Evolutionary conservation across 2,888 invertebrate genomes (phyloP), one percentile per base, ranked within the genome.

Genomic region (Agonopterix arenella): DNA sequence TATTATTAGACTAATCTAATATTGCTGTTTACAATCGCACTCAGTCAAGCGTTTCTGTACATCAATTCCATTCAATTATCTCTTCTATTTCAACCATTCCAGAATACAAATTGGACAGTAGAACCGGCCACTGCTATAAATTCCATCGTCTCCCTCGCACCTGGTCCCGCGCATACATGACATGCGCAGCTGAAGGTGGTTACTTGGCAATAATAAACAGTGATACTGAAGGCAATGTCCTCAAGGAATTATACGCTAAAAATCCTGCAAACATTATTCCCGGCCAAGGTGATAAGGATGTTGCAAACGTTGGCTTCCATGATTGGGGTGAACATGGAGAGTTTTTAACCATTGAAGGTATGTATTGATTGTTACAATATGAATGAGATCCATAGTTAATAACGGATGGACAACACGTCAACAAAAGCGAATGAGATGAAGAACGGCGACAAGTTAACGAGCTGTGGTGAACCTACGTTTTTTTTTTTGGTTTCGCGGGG

Each of bases 271-370:
- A 2, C 36, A 5, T 11, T 8, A 63, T 64, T 0, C 5, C 1
- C 5, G 28, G 28, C 28, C 0, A 5, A 1, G 28, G 28, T 28
- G 5, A 60, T 60, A 62, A 61, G 47, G 64, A 62, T 9, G 51
- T 59, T 1, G 66, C 65, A 1, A 61, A 56, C 37, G 43, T 68
- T 5, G 65, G 66, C 0, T 58, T 61, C 54, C 62, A 64, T 45
- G 61, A 64, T 36, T 64, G 62, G 64, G 54, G 55, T 5, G 62
- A 64, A 45, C 61, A 61, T n/a, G 62, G 60, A 36, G 61, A 61
- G 11, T 63, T 56, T 48, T 45, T 60, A 5, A 66, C 62, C 1
- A 55, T 61, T 10, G 47, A 59, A 11, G 59, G 64, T 62, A 50
- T 28, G 28, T 1, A 16, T 44, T 44, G 10, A 16, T 28, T 28